phyloP scores from a whole-genome alignment of 2,797 vertebrate species.

The Tinamus major region DNA sequence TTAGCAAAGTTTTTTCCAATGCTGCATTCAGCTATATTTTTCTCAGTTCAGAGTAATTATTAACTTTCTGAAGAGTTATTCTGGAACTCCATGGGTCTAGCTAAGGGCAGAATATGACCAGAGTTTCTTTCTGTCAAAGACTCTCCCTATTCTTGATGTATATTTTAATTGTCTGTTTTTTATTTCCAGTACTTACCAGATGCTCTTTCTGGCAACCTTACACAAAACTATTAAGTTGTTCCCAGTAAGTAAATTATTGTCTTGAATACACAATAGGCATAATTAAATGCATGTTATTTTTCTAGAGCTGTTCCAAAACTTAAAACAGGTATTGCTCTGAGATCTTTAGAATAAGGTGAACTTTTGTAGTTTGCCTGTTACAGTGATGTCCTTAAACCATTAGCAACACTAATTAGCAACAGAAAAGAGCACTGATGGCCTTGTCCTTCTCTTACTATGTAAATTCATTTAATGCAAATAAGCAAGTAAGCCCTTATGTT shows the following conservation, averaged over 20 bases:
- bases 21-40: neutral
- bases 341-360: neutral
- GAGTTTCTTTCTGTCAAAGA: neutral
- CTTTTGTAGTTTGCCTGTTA: slow-evolving; percentile 1
- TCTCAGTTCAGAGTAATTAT: neutral
- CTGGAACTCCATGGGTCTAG: neutral
- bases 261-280: neutral
- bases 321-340: neutral
- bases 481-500: slow-evolving; percentile 46
- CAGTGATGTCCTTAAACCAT: neutral
- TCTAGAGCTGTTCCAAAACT: neutral
- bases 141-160: neutral
- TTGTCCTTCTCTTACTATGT: slow-evolving; percentile 16
- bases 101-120: neutral
- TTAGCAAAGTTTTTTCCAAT: neutral
- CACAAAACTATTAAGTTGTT: slow-evolving; percentile 4
- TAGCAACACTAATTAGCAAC: neutral
- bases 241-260: slow-evolving; percentile 3
- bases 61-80: neutral
- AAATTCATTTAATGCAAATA: slow-evolving; percentile 31
- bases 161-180: neutral
- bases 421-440: slow-evolving; percentile 1
- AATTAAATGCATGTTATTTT: slow-evolving; percentile 8
- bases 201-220: slow-evolving; percentile 10
- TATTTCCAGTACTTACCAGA: slow-evolving; percentile 11